Percentiles rank a stretch among this genome's conserved stretches.
These are phyloP conservation scores for Argya squamiceps DNA, from an alignment of 2,797 vertebrate species.

Conservation along the genomic window DNA sequence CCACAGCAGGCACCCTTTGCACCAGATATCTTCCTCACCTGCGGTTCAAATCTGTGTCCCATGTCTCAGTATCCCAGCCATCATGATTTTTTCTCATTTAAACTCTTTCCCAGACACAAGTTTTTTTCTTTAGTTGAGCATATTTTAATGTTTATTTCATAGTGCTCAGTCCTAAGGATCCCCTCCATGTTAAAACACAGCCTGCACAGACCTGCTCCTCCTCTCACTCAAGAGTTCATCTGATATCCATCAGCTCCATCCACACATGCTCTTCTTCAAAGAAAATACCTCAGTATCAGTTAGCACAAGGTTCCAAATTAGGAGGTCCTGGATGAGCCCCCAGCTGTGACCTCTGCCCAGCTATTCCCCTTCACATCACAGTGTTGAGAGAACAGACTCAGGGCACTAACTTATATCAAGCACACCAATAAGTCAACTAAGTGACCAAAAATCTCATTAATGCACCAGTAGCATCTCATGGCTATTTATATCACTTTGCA, in stretches of 20 bases:
- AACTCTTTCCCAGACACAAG: neutral
- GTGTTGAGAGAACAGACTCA: neutral
- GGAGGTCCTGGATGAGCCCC: neutral
- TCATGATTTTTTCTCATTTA: neutral
- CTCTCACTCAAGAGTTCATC: neutral
- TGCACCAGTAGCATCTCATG: neutral
- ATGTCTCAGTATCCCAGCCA: neutral
- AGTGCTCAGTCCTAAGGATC: neutral
- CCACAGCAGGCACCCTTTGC: neutral
- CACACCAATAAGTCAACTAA: neutral
- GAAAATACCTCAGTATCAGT: neutral
- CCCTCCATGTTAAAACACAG: neutral
- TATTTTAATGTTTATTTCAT: neutral
- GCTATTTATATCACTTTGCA: neutral
- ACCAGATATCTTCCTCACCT: neutral
- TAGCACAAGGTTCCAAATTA: neutral
- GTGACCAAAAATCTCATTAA: neutral
- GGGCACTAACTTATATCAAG: neutral
- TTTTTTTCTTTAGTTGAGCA: neutral
- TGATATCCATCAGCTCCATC: neutral
- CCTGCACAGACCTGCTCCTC: neutral
- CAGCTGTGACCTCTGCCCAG: neutral
- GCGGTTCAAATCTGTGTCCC: neutral
- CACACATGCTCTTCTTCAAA: neutral
- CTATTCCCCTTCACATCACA: neutral